Evolutionary conservation across 1,140 invertebrate genomes (phyloP).

Genomic region (Drosophila bipectinata): DNA sequence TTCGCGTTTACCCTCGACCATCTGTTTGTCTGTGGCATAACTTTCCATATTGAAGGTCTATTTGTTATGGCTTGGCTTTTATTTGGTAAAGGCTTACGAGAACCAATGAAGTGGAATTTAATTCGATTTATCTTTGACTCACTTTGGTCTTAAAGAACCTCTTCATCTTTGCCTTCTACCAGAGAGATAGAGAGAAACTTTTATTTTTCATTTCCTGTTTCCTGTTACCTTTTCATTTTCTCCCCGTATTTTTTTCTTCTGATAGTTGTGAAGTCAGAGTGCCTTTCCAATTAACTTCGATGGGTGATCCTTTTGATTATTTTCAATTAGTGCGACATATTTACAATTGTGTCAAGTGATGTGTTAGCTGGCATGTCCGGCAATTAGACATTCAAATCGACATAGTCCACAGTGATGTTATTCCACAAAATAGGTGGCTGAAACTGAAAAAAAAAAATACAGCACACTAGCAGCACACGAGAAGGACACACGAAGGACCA

Average conservation of each 20-base stretch:
- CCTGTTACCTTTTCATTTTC: constrained; percentile 1
- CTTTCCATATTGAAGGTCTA: constrained; percentile 21
- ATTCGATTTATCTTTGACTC: not conserved
- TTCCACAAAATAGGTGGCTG: not conserved
- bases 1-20: constrained; percentile 28
- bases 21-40: constrained; percentile 12
- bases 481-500: not conserved
- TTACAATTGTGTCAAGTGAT: constrained; percentile 4
- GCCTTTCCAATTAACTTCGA: constrained; percentile 26
- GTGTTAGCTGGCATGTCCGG: constrained; percentile 43
- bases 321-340: constrained; percentile 46
- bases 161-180: no score
- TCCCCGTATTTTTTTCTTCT: not conserved
- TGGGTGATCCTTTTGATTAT: constrained; percentile 40
- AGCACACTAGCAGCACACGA: not conserved
- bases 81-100: not conserved
- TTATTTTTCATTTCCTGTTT: constrained; percentile 19
- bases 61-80: not conserved
- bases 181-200: not conserved
- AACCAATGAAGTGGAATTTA: not conserved
- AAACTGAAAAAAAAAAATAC: not conserved
- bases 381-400: constrained; percentile 49
- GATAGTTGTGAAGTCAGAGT: not conserved
- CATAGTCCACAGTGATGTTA: not conserved
- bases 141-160: not conserved